Conservation (phyloP, 2,797 vertebrate species). For the Phrynocephalus guinanensis region DNA sequence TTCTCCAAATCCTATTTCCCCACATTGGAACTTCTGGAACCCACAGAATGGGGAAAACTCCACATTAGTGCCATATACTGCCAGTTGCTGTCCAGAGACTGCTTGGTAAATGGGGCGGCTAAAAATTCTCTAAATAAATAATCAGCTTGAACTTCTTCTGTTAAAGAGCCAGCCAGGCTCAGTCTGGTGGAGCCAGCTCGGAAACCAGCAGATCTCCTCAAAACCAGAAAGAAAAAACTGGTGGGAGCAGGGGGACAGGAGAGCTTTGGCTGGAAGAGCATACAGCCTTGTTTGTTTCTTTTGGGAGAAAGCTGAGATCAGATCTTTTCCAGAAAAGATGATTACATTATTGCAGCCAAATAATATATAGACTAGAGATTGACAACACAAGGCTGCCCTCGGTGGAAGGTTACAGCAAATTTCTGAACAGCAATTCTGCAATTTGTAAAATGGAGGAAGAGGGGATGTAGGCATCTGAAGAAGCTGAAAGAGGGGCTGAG, state of each 20-base stretch:
- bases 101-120: too few relatives aligned
- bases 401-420: not conserved
- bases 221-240: not conserved
- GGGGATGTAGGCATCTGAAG: not conserved
- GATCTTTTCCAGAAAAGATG: not conserved
- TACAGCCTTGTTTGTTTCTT: not conserved
- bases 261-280: not conserved
- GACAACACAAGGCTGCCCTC: not conserved
- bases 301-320: not conserved
- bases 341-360: not conserved
- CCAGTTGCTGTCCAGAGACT: too few relatives aligned
- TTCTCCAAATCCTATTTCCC: not conserved
- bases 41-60: not conserved
- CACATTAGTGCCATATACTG: not conserved
- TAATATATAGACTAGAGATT: not conserved
- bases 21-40: not conserved
- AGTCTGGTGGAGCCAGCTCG: not conserved
- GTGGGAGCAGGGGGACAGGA: too few relatives aligned
- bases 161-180: not conserved
- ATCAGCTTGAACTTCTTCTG: not conserved
- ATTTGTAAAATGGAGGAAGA: not conserved
- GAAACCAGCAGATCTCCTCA: not conserved
- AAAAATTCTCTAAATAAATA: too few relatives aligned
- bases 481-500: not conserved
- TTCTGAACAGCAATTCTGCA: not conserved